These are phyloP conservation scores for Nemapogon koenigi DNA, from an alignment of 2,888 invertebrate species.

Conservation along the genomic window DNA sequence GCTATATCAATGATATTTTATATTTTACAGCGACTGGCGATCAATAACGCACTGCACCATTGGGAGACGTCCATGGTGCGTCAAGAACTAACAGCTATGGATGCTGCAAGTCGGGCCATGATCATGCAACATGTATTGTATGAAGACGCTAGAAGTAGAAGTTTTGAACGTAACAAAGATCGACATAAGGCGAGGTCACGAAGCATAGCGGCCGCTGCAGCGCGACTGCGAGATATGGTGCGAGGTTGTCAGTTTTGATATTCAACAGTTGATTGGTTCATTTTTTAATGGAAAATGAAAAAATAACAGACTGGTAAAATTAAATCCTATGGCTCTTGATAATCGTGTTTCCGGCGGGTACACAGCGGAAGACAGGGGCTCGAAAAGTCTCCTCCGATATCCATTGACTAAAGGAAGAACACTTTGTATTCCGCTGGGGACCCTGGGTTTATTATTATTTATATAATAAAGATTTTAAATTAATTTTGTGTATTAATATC, in stretches of 20 bases:
- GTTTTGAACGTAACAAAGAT: background rate
- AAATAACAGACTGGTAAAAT: no score
- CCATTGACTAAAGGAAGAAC: no score
- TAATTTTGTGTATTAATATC: no score
- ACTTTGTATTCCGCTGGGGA: no score
- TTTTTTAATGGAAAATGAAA: no score
- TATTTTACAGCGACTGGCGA: slow-evolving; percentile 47
- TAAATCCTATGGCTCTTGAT: no score
- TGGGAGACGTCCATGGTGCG: slow-evolving; percentile 36
- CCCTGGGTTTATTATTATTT: no score
- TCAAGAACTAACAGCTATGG: slow-evolving; percentile 31
- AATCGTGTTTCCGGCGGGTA: no score
- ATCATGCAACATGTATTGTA: slow-evolving; percentile 30
- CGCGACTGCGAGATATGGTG: slow-evolving; percentile 36
- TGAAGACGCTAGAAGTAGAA: slow-evolving; percentile 25
- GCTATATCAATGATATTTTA: no score
- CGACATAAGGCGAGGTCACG: slow-evolving; percentile 19
- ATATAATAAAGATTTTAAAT: no score
- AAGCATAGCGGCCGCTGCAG: slow-evolving; percentile 31
- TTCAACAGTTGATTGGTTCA: background rate
- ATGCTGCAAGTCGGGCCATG: slow-evolving; percentile 29
- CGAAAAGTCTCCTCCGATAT: no score
- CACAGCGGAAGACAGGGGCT: no score
- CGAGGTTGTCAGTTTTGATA: slow-evolving; percentile 14
- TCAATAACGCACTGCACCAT: slow-evolving; percentile 35